phyloP scores from a whole-genome alignment of 2,113 vertebrate species.

The Atractosteus spatula region DNA sequence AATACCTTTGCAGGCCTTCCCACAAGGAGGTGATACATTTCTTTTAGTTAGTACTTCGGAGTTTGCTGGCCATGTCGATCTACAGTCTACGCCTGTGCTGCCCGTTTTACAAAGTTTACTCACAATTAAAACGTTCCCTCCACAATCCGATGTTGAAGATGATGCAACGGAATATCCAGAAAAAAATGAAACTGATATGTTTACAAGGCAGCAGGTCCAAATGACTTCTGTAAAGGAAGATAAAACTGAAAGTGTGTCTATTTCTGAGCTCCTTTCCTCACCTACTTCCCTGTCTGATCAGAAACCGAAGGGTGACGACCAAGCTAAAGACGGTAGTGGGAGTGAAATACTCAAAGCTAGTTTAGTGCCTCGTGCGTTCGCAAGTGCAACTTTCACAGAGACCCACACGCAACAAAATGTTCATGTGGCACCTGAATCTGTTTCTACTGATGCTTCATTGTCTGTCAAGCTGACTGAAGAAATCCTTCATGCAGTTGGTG shows the following conservation, averaged over 20 bases:
- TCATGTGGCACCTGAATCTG: background rate
- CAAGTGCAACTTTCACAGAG: conserved; percentile 21
- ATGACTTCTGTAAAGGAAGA: background rate
- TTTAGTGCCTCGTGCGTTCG: background rate
- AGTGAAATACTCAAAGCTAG: too few species aligned
- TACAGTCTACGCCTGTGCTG: too few species aligned
- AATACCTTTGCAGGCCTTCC: background rate
- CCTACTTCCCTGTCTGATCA: background rate
- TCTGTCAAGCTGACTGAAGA: conserved; percentile 2
- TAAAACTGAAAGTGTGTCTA: background rate
- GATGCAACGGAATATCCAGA: too few species aligned
- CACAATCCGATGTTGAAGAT: too few species aligned
- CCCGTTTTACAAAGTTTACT: too few species aligned
- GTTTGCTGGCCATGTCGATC: too few species aligned
- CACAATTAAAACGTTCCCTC: too few species aligned
- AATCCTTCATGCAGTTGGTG: conserved; percentile 22
- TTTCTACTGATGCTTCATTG: background rate
- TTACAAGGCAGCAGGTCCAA: too few species aligned
- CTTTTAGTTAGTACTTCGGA: background rate
- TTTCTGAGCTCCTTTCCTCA: background rate
- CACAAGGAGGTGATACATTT: conserved; percentile 5
- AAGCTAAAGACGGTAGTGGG: background rate
- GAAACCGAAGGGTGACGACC: background rate
- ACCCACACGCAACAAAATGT: conserved; percentile 29
- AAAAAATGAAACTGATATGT: background rate